Evolutionary conservation across 1,140 invertebrate species (phyloP).

Genomic region (Cyclina sinensis): DNA sequence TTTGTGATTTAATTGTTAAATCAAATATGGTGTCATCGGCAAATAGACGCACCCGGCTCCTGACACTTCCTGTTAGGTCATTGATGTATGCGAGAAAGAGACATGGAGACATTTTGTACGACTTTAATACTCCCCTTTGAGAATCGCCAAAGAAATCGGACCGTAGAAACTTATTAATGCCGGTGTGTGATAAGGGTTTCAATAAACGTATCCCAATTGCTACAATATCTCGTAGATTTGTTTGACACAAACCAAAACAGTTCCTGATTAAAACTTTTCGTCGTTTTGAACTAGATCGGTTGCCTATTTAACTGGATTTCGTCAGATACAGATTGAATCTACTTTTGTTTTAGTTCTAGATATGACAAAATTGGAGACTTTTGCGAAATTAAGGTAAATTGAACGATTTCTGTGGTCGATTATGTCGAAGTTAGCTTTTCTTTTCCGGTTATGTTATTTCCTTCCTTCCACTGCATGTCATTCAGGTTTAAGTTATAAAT

Average conservation of each 20-base stretch:
- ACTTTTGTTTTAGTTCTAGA: neutral
- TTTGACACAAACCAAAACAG: constrained; percentile 35
- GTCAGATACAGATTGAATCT: neutral
- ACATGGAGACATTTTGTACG: too few species aligned
- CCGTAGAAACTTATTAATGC: too few species aligned
- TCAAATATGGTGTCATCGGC: too few species aligned
- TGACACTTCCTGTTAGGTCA: too few species aligned
- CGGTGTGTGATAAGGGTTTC: too few species aligned
- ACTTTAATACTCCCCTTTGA: too few species aligned
- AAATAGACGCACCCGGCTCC: too few species aligned
- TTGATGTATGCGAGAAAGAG: too few species aligned
- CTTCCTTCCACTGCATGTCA: neutral
- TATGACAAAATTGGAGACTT: constrained; percentile 16
- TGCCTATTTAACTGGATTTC: neutral
- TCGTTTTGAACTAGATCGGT: neutral
- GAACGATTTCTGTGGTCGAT: neutral
- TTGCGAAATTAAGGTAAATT: constrained; percentile 17
- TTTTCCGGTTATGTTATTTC: constrained; percentile 16
- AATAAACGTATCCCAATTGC: neutral
- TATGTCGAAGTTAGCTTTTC: neutral
- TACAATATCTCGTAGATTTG: constrained; percentile 14
- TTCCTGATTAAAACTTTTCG: constrained; percentile 12
- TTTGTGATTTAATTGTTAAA: too few species aligned
- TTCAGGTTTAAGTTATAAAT: too few species aligned
- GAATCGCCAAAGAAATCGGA: too few species aligned